A percentile compares a stretch with the other conserved stretches of the same genome.
Conservation (phyloP, 2,113 vertebrate genomes). For the Glaucomys volans region DNA sequence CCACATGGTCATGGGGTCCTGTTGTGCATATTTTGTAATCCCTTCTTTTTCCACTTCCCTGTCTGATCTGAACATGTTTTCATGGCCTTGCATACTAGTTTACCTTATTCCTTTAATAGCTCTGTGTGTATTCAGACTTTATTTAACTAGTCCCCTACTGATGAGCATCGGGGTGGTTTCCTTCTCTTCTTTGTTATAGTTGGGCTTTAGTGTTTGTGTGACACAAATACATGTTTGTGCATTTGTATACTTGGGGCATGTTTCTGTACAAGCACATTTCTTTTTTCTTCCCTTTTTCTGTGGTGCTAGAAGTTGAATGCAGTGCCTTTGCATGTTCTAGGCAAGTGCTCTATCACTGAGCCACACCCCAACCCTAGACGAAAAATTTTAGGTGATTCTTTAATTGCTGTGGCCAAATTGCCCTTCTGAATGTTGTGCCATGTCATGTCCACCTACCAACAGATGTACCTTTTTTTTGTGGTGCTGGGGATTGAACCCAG, state of each 20-base stretch:
- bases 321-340: no score
- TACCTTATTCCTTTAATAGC: not conserved
- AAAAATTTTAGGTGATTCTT: not conserved
- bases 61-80: not conserved
- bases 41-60: not conserved
- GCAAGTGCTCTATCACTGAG: not conserved
- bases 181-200: not conserved
- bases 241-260: not conserved
- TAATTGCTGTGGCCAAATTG: not conserved
- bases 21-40: not conserved
- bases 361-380: not conserved
- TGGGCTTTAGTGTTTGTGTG: no score
- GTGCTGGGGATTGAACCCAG: no score
- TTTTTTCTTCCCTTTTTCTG: no score
- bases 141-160: not conserved
- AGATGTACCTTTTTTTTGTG: no score
- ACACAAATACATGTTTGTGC: not conserved
- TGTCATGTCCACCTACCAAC: no score
- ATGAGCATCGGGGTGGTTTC: not conserved
- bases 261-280: not conserved
- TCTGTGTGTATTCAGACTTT: not conserved
- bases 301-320: not conserved
- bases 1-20: not conserved
- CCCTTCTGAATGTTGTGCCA: not conserved
- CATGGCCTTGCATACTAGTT: not conserved